phyloP scores from a whole-genome alignment of 2,113 vertebrate genomes.

The Pseudorasbora parva region DNA sequence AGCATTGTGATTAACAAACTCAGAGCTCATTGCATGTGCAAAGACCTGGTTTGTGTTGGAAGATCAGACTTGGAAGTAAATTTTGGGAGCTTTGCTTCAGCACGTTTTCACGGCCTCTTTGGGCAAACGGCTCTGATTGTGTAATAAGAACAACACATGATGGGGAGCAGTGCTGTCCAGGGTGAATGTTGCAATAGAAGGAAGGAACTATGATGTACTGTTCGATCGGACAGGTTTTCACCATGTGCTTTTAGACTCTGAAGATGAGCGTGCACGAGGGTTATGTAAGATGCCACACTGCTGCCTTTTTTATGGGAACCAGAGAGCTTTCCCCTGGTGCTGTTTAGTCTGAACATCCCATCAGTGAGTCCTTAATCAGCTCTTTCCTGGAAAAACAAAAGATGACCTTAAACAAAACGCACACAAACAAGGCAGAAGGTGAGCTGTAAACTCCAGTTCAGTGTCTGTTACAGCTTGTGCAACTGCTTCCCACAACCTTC shows the following conservation, averaged over 20 bases:
- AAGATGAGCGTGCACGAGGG: background rate
- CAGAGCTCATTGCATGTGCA: background rate
- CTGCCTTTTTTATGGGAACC: constrained; percentile 37
- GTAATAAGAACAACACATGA: constrained; percentile 21
- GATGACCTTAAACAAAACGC: constrained; percentile 3
- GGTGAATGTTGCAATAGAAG: constrained; percentile 17
- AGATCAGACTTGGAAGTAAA: background rate
- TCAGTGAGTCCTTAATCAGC: background rate
- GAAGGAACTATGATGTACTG: background rate
- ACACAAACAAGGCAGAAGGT: background rate
- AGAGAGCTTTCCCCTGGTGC: background rate
- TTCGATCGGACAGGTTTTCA: constrained; percentile 12
- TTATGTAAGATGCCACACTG: constrained; percentile 38
- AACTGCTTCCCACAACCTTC: background rate
- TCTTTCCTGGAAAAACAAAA: constrained; percentile 18
- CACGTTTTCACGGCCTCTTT: background rate
- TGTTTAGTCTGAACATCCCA: constrained; percentile 42
- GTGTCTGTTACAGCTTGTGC: background rate
- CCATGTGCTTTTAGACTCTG: constrained; percentile 1
- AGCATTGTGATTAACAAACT: background rate
- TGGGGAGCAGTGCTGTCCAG: constrained; percentile 9
- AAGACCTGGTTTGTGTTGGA: constrained; percentile 5
- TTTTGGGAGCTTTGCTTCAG: constrained; percentile 3
- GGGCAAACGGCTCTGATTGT: constrained; percentile 1
- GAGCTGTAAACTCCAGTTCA: background rate